A percentile compares a stretch with the other conserved stretches of the same genome.
phyloP scores from a whole-genome alignment of 2,113 vertebrate genomes.

The Panthera uncia region DNA sequence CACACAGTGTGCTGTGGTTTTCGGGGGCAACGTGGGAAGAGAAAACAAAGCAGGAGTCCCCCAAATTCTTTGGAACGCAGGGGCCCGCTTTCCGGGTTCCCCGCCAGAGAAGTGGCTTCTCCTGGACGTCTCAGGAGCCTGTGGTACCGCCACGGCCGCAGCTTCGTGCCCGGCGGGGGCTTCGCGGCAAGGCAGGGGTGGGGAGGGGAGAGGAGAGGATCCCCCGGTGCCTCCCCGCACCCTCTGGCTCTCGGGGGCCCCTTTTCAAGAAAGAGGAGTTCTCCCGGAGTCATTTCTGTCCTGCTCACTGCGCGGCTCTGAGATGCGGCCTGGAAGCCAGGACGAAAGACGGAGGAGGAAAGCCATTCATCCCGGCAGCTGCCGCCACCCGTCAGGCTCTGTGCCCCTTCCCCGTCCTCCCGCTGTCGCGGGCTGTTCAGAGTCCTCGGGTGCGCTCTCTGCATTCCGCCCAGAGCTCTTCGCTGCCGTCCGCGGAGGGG shows the following conservation, averaged over 20 bases:
- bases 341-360: background rate
- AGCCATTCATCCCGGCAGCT: fast-evolving
- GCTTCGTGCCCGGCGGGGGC: fast-evolving
- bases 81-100: background rate
- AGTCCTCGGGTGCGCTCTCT: fast-evolving
- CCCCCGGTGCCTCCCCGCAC: fast-evolving
- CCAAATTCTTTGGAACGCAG: background rate
- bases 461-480: fast-evolving
- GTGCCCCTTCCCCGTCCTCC: background rate
- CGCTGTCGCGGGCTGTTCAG: fast-evolving
- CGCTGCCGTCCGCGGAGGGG: background rate
- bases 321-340: background rate
- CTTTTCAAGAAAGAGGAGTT: too few relatives aligned
- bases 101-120: too few relatives aligned
- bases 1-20: background rate
- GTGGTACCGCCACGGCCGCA: fast-evolving
- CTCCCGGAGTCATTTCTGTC: too few relatives aligned
- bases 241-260: background rate
- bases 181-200: background rate
- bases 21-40: background rate
- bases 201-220: too few relatives aligned
- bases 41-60: background rate
- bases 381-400: too few relatives aligned
- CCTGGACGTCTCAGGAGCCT: background rate
- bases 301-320: background rate